Percentiles rank a stretch among this genome's conserved stretches.
Evolutionary conservation across 2,888 invertebrate genomes (phyloP).

Genomic region (Calliopum simillimum): DNA sequence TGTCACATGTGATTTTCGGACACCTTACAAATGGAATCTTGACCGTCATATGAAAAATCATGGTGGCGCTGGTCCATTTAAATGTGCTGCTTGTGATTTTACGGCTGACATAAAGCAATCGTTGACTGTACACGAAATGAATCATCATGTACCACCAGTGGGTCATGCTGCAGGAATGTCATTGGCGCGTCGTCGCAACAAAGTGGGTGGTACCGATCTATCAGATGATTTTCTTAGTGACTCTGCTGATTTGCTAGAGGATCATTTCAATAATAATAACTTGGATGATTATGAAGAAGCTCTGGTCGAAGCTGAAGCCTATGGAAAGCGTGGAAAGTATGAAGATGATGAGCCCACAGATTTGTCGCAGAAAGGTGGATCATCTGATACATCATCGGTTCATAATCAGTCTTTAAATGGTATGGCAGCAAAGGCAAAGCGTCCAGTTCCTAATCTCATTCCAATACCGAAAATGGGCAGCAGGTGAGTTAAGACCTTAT

Average conservation of each 20-base stretch:
- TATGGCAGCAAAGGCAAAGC: constrained; percentile 62
- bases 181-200: constrained; percentile 75
- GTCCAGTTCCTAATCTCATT: constrained; percentile 82
- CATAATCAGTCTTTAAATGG: constrained; percentile 50
- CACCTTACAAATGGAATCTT: constrained; percentile 92
- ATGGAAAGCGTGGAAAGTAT: constrained; percentile 59
- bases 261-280: constrained; percentile 63
- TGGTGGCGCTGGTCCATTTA: constrained; percentile 85
- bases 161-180: constrained; percentile 73
- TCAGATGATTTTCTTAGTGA: constrained; percentile 65
- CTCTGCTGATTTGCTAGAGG: constrained; percentile 62
- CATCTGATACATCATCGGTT: constrained; percentile 61
- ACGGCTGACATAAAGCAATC: constrained; percentile 93
- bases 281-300: constrained; percentile 62
- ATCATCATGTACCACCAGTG: constrained; percentile 86
- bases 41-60: constrained; percentile 95
- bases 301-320: constrained; percentile 47
- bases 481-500: constrained; percentile 53
- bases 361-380: constrained; percentile 65
- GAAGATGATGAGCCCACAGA: constrained; percentile 65
- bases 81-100: constrained; percentile 89
- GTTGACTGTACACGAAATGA: constrained; percentile 90
- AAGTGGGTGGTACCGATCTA: constrained; percentile 76
- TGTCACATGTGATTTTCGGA: constrained; percentile 91
- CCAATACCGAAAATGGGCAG: constrained; percentile 70